Percentiles rank a stretch among this genome's conserved stretches.
phyloP scores from a whole-genome alignment of 92 coral and sea anemone genomes.

The Porites evermanni region DNA sequence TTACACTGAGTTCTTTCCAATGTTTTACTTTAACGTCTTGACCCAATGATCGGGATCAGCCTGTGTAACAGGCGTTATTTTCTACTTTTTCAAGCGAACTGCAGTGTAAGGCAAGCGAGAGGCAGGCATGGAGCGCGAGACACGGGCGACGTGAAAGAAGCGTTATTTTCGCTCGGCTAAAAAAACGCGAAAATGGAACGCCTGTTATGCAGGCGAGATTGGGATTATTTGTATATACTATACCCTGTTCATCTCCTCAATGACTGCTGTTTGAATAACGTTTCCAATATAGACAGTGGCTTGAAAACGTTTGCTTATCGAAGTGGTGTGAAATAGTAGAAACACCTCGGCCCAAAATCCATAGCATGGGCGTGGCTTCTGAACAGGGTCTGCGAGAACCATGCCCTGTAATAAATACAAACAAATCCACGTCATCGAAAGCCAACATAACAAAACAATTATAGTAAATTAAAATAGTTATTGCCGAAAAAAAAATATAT shows the following conservation, averaged over 20 bases:
- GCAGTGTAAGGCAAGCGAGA: too few species aligned
- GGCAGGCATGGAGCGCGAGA: too few species aligned
- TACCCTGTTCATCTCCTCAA: conserved; percentile 94
- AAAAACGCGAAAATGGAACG: too few species aligned
- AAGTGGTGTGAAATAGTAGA: conserved; percentile 87
- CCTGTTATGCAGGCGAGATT: background rate
- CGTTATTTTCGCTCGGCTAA: too few species aligned
- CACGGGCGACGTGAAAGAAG: too few species aligned
- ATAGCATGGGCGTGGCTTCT: conserved; percentile 75
- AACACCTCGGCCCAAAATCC: conserved; percentile 91
- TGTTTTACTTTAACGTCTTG: too few species aligned
- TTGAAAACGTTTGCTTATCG: conserved; percentile 86
- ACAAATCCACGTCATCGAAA: background rate
- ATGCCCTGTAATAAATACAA: conserved; percentile 73
- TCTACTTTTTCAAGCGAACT: too few species aligned
- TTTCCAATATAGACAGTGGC: conserved; percentile 93
- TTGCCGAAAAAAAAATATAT: background rate
- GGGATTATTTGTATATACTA: too few species aligned
- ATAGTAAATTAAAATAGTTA: background rate
- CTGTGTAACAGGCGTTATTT: too few species aligned
- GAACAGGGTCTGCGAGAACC: conserved; percentile 82
- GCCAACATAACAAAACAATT: background rate
- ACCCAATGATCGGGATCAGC: too few species aligned
- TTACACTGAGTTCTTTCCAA: too few species aligned
- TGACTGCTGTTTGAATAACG: conserved; percentile 92